Conservation (phyloP, 2,888 invertebrate genomes). For the Drosophila barbarae region DNA sequence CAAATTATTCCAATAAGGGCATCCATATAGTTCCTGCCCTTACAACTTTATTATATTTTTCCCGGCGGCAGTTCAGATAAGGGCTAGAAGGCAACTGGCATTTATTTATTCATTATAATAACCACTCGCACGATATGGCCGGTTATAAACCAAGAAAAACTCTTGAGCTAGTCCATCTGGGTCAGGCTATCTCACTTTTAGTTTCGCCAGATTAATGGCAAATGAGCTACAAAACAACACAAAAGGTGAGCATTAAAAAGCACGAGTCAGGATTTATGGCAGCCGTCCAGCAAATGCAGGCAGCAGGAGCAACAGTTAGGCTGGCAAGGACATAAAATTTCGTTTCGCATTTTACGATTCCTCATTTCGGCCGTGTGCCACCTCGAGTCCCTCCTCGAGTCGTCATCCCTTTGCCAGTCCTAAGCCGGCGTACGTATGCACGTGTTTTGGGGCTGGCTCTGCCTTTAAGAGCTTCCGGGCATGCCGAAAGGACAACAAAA, state of each 20-base stretch:
- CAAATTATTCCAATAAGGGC: conserved; percentile 2
- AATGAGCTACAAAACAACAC: conserved; percentile 45
- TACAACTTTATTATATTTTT: conserved; percentile 2
- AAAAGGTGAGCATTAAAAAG: conserved; percentile 40
- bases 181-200: conserved; percentile 25
- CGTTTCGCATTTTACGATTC: conserved; percentile 30
- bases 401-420: conserved; percentile 25
- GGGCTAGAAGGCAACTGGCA: neutral
- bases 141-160: conserved; percentile 3
- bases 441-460: conserved; percentile 35
- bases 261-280: conserved; percentile 45
- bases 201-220: conserved; percentile 43
- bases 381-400: neutral
- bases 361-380: conserved; percentile 18
- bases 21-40: neutral
- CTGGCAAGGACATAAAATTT: conserved; percentile 38
- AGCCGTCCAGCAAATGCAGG: conserved; percentile 21
- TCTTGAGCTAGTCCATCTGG: conserved; percentile 23
- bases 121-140: neutral
- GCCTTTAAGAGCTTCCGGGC: conserved; percentile 54
- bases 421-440: conserved; percentile 32
- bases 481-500: conserved; percentile 38
- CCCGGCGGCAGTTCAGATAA: no score
- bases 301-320: conserved; percentile 33
- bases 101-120: conserved; percentile 14